Percentiles rank a stretch among this genome's conserved stretches.
These are phyloP conservation scores for Dicentrarchus labrax DNA, from an alignment of 2,113 vertebrate species.

Conservation along the genomic window DNA sequence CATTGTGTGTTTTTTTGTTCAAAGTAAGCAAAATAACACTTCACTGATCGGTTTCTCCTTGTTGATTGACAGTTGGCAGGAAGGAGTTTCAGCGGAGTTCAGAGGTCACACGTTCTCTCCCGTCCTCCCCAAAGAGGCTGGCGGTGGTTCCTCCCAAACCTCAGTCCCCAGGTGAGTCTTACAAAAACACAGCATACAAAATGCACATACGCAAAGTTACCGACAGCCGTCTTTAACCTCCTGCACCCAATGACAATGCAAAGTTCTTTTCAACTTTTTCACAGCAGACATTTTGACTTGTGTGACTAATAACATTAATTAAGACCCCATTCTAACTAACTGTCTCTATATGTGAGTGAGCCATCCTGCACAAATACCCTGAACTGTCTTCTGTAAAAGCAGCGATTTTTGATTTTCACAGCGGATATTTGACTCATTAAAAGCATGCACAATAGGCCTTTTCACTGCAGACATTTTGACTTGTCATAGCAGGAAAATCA, in stretches of 20 bases:
- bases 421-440: background rate
- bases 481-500: background rate
- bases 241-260: background rate
- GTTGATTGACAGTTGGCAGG: constrained; percentile 83
- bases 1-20: background rate
- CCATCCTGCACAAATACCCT: background rate
- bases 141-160: constrained; percentile 86
- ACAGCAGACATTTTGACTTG: background rate
- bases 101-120: constrained; percentile 86
- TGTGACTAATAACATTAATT: background rate
- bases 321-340: background rate
- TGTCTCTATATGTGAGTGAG: background rate
- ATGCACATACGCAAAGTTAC: background rate
- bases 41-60: background rate
- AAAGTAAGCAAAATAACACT: background rate
- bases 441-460: background rate
- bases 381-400: background rate
- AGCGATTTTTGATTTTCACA: background rate
- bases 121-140: constrained; percentile 91
- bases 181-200: background rate
- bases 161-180: constrained; percentile 91
- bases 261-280: background rate
- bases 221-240: background rate
- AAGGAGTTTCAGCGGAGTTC: constrained; percentile 91
- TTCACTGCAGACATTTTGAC: background rate